Percentiles rank a stretch among this genome's conserved stretches.
phyloP scores from a whole-genome alignment of 2,888 invertebrate genomes.

The Sphaerophoria taeniata region DNA sequence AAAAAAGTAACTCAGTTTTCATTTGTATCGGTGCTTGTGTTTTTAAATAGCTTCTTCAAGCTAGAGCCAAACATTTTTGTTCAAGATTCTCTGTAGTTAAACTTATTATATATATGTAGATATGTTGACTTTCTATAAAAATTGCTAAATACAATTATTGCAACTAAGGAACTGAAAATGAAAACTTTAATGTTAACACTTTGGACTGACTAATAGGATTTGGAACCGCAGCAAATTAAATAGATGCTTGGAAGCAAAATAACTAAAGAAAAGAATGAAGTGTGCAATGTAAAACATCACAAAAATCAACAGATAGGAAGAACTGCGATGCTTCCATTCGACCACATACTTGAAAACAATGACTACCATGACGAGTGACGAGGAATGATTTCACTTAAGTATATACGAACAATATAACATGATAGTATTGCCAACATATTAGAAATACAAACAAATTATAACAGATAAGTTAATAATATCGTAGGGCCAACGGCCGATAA shows the following conservation, averaged over 20 bases:
- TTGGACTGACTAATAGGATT: constrained; percentile 31
- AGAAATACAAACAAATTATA: no score
- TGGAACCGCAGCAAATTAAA: constrained; percentile 51
- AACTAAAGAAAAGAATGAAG: constrained; percentile 49
- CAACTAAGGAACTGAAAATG: not conserved
- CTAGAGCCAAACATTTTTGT: constrained; percentile 3
- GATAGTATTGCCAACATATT: not conserved
- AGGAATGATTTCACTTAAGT: constrained; percentile 40
- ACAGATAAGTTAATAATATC: no score
- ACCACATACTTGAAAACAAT: constrained; percentile 32
- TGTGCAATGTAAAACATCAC: constrained; percentile 60
- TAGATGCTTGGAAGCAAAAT: constrained; percentile 65
- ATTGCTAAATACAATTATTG: no score
- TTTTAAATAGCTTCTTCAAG: constrained; percentile 43
- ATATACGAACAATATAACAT: constrained; percentile 24
- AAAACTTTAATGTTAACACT: constrained; percentile 26
- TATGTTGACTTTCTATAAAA: no score
- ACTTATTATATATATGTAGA: no score
- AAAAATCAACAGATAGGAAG: constrained; percentile 67
- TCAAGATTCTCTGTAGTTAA: constrained; percentile 10
- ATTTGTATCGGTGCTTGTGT: constrained; percentile 45
- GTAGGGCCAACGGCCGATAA: no score
- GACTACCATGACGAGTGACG: constrained; percentile 24
- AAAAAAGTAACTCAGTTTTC: constrained; percentile 63
- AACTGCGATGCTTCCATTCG: constrained; percentile 22